phyloP scores from a whole-genome alignment of 2,113 vertebrate species.

The Channa maculata region DNA sequence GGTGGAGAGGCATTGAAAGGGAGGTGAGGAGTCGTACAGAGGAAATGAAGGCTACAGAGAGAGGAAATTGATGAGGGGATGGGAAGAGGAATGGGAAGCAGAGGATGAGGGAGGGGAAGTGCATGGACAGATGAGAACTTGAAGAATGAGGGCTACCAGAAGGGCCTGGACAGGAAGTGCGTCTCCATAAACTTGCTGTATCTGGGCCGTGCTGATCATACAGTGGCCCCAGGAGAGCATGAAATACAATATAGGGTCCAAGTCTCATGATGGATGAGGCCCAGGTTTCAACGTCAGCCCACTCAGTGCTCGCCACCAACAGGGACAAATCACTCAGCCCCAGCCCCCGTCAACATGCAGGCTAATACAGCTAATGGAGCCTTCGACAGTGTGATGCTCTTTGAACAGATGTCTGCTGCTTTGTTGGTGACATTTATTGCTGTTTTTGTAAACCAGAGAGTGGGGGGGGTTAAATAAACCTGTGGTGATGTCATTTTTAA shows the following conservation, averaged over 20 bases:
- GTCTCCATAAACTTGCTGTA: constrained; percentile 68
- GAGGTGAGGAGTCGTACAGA: constrained; percentile 33
- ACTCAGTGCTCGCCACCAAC: constrained; percentile 64
- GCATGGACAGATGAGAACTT: constrained; percentile 56
- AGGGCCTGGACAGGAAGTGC: constrained; percentile 45
- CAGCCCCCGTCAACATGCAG: constrained; percentile 46
- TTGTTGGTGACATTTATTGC: constrained; percentile 33
- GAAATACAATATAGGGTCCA: constrained; percentile 68
- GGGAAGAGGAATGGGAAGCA: constrained; percentile 30
- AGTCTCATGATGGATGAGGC: constrained; percentile 75
- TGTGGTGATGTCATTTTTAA: background rate
- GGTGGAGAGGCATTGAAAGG: constrained; percentile 25
- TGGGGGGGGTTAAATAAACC: background rate
- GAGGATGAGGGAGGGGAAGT: constrained; percentile 11
- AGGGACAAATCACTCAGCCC: constrained; percentile 70
- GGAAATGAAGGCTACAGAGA: constrained; percentile 44
- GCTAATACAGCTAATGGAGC: constrained; percentile 75
- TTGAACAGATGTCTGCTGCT: constrained; percentile 38
- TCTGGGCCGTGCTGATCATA: constrained; percentile 68
- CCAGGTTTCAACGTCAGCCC: constrained; percentile 57
- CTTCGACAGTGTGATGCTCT: constrained; percentile 51
- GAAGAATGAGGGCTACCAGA: constrained; percentile 58
- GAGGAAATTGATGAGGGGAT: constrained; percentile 49
- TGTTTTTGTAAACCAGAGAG: constrained; percentile 40
- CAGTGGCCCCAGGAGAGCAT: constrained; percentile 59